Evolutionary conservation across 2,113 vertebrate species (phyloP).

Genomic region (Phycodurus eques): DNA sequence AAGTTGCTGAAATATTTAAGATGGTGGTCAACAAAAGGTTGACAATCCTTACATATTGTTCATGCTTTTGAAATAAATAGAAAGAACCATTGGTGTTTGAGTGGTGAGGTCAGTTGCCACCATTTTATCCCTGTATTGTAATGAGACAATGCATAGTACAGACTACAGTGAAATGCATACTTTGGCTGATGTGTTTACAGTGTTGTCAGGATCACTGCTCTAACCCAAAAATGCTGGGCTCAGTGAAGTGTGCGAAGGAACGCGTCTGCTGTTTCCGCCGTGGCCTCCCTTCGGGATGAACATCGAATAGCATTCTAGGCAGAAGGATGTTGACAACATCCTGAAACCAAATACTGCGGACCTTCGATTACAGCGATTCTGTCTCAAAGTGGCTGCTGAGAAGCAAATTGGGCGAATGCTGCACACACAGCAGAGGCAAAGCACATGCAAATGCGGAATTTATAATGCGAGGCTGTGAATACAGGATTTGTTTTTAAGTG

Average conservation of each 20-base stretch:
- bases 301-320: conserved; percentile 60
- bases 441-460: conserved; percentile 54
- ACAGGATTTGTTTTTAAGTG: conserved; percentile 25
- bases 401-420: conserved; percentile 45
- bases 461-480: conserved; percentile 52
- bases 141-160: conserved; percentile 3
- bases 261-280: conserved; percentile 55
- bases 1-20: neutral
- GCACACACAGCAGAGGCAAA: conserved; percentile 58
- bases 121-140: neutral
- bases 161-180: conserved; percentile 28
- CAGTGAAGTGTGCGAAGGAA: conserved; percentile 50
- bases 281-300: conserved; percentile 46
- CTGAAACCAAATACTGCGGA: conserved; percentile 59
- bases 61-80: conserved; percentile 4
- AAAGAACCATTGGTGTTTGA: conserved; percentile 3
- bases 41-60: neutral
- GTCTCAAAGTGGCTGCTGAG: conserved; percentile 45
- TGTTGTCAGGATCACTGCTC: conserved; percentile 44
- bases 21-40: neutral
- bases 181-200: conserved; percentile 46
- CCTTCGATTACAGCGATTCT: conserved; percentile 56
- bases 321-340: conserved; percentile 53
- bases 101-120: conserved; percentile 11
- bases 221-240: conserved; percentile 47